Percentiles rank a stretch among this genome's conserved stretches.
Evolutionary conservation across 1,140 invertebrate species (phyloP).

Genomic region (Lutraria rhynchaena): DNA sequence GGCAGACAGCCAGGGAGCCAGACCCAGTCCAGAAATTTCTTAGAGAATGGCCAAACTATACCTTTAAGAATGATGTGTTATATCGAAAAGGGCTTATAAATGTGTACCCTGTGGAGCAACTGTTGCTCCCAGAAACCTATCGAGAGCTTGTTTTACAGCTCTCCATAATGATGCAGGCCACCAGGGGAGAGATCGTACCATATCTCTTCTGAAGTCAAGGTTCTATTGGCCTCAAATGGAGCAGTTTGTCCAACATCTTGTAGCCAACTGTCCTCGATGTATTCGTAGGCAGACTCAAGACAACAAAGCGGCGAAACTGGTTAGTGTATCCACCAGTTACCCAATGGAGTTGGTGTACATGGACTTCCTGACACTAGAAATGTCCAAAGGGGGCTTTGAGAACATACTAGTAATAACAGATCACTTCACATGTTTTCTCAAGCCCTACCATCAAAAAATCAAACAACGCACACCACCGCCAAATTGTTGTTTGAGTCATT

Average conservation of each 20-base stretch:
- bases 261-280: constrained; percentile 25
- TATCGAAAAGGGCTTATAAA: not conserved
- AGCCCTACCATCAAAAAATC: constrained; percentile 33
- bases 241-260: not conserved
- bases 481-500: constrained; percentile 42
- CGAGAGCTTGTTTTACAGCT: not conserved
- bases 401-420: constrained; percentile 44
- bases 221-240: constrained; percentile 55
- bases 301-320: not conserved
- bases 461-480: constrained; percentile 37
- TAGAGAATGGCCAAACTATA: constrained; percentile 39
- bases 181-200: not conserved
- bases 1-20: not conserved
- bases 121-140: constrained; percentile 5
- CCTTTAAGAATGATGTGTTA: constrained; percentile 43
- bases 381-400: constrained; percentile 36
- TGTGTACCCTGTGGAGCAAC: not conserved
- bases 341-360: constrained; percentile 57
- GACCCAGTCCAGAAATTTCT: constrained; percentile 21
- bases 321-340: not conserved
- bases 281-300: constrained; percentile 14
- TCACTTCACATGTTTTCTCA: constrained; percentile 50
- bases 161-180: constrained; percentile 50
- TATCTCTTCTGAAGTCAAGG: not conserved
- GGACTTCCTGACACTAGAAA: constrained; percentile 50